A percentile compares a stretch with the other conserved stretches of the same genome.
Conservation (phyloP, 2,888 invertebrate genomes). For the Cabera pusaria region DNA sequence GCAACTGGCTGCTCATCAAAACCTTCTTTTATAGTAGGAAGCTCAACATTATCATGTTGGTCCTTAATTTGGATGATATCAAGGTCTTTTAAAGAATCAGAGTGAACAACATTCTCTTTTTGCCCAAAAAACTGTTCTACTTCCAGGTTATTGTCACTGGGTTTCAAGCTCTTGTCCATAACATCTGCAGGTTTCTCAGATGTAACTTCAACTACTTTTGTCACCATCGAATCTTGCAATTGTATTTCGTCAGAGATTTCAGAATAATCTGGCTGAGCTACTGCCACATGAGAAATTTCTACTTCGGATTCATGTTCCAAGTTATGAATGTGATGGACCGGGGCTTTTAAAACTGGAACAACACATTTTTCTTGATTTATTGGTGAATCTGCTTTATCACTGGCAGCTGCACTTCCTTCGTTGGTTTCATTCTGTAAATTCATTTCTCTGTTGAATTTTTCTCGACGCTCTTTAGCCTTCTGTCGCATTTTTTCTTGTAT, state of each 20-base stretch:
- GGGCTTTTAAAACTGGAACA: constrained; percentile 22
- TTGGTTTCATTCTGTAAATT: constrained; percentile 2
- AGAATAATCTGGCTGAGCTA: constrained; percentile 15
- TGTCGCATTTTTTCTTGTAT: constrained; percentile 58
- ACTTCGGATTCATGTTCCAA: constrained; percentile 39
- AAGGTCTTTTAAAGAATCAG: constrained; percentile 3
- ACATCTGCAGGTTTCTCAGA: background rate
- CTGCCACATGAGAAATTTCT: constrained; percentile 44
- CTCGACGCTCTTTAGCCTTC: constrained; percentile 47
- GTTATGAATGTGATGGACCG: constrained; percentile 37
- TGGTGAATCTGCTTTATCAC: constrained; percentile 2
- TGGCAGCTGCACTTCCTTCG: constrained; percentile 1
- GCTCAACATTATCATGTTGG: constrained; percentile 2
- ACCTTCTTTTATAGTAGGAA: constrained; percentile 19
- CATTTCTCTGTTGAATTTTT: constrained; percentile 36
- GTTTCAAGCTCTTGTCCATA: background rate
- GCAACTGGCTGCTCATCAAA: constrained; percentile 30
- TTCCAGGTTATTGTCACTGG: constrained; percentile 1
- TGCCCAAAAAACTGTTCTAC: constrained; percentile 9
- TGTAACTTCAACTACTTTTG: background rate
- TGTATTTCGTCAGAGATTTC: constrained; percentile 1
- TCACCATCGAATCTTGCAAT: no score
- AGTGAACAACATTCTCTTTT: constrained; percentile 5
- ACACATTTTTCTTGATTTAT: constrained; percentile 7
- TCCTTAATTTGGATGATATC: constrained; percentile 1